Conservation (phyloP, 2,888 invertebrate genomes). For the Lycophotia porphyrea region DNA sequence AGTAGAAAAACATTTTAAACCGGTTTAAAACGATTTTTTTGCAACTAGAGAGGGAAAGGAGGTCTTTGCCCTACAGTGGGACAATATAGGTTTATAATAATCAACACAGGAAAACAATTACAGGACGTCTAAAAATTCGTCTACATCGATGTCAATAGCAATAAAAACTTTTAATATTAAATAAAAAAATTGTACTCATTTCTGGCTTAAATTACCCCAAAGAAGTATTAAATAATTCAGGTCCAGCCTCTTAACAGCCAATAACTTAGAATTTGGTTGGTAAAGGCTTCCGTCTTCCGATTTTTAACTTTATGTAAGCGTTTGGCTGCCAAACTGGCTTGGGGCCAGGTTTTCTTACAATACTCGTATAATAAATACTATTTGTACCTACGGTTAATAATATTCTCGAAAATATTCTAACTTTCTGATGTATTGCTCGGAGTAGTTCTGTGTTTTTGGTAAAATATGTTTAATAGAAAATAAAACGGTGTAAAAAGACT, state of each 20-base stretch:
- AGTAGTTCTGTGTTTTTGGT: constrained; percentile 2
- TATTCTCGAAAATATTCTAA: constrained; percentile 43
- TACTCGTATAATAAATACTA: constrained; percentile 31
- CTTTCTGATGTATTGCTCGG: constrained; percentile 25
- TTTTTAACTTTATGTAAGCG: constrained; percentile 53
- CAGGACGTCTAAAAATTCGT: no score
- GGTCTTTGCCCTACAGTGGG: no score
- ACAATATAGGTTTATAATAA: no score
- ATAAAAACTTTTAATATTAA: neutral
- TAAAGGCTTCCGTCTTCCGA: constrained; percentile 38
- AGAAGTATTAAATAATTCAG: constrained; percentile 26
- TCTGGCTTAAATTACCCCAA: neutral
- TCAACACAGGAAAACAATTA: no score
- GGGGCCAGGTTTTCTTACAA: constrained; percentile 31
- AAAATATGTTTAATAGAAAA: neutral
- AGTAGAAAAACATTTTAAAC: no score
- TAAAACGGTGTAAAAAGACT: no score
- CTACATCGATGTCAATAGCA: no score
- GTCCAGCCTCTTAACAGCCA: constrained; percentile 28
- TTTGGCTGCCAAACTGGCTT: constrained; percentile 58
- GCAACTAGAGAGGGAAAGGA: no score
- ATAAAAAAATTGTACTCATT: neutral
- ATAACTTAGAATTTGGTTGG: constrained; percentile 45
- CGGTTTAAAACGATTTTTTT: no score
- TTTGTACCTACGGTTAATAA: constrained; percentile 38